Base-by-base conservation (phyloP, 2,888 invertebrate species). In the Cyclophora albipunctata region DNA sequence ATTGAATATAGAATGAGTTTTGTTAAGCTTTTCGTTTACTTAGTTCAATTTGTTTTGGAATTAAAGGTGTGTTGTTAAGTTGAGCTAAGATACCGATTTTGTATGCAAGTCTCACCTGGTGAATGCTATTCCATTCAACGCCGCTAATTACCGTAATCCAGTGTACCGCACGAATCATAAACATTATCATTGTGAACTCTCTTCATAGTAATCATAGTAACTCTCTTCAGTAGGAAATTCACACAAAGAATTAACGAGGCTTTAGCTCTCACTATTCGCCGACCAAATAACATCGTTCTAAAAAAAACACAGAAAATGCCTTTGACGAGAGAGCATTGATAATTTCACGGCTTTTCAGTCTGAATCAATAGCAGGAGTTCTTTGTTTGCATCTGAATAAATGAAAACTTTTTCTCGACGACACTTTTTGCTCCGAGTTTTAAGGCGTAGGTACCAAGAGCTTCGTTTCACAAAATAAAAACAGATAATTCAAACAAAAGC, bases 351-450 rank as follows among this genome's bases (percentile, higher is more conserved):
- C 48, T 53, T 51, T 47, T 46, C 47, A 51, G 54, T 45, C 45
- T 49, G 53, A 55, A 64, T 67, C 63, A 62, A 67, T 60, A 57
- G 57, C 54, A 46, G 47, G 53, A 51, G 50, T 51, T 50, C 52
- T 63, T 58, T 60, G 60, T 67, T 68, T 66, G 66, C 65, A 66
- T 66, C 60, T 62, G 62, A 69, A 73, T 69, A 65, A 68, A 64
- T 59, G 57, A 67, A 62, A 60, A 56, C 49, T 59, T 58, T 64
- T 67, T 66, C 60, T 69, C 52, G 58, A 55, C 58, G 33, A 52
- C 45, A 54, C 45, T 61, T 62, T 58, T 51, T 55, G 54, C 58
- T 55, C 34, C 51, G 34, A 57, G 55, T 43, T 50, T 49, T 52
- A 48, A 44, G 44, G 42, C 20, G 35, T 47, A 61, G 60, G 52